Base-by-base conservation (phyloP, 2,888 invertebrate species). In the Argyresthia goedartella region DNA sequence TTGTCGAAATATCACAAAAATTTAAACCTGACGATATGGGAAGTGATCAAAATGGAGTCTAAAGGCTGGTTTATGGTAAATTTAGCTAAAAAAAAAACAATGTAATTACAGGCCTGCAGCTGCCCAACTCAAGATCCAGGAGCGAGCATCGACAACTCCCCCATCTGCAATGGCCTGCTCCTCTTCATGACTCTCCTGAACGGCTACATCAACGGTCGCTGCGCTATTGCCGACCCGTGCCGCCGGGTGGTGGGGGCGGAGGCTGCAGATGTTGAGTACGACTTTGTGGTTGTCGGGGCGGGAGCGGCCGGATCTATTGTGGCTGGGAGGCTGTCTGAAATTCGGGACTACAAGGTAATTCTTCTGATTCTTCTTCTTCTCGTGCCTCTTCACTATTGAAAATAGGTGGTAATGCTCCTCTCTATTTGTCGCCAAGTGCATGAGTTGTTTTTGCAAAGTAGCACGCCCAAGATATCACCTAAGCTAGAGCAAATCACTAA, bases 221-320 rank as follows among this genome's bases (percentile, higher is more conserved):
- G 89, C 53, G 61, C 67, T 1, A 73, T 89, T 52, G 77, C 87
- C 3, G 80, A 88, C 15, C 85, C 89, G 0, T 91, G 91, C 69
- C 69, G 82, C 33, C 76, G 90, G 52, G 75, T 91, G 6, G 63
- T 56, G 15, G 86, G 90, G 0, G 69, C 65, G 42, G 56, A 65
- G 0, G 61, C 66, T 0, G 55, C 72, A 1, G 76, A 82, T 8
- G 56, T 67, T 0, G 78, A 76, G 25, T 91, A 91, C 59, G 91
- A 91, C 63, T 91, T 90, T 60, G 87, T 91, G 10, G 90, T 91
- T 7, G 87, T 91, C 11, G 91, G 91, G 0, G 89, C 87, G 8
- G 91, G 91, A 0, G 75, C 90, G 1, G 90, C 89, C 0, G 92
- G 92, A 0, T 81, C 91, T 0, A 86, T 89, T 1, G 90, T 89